phyloP scores from a whole-genome alignment of 2,113 vertebrate species.

The Urocolius indicus region DNA sequence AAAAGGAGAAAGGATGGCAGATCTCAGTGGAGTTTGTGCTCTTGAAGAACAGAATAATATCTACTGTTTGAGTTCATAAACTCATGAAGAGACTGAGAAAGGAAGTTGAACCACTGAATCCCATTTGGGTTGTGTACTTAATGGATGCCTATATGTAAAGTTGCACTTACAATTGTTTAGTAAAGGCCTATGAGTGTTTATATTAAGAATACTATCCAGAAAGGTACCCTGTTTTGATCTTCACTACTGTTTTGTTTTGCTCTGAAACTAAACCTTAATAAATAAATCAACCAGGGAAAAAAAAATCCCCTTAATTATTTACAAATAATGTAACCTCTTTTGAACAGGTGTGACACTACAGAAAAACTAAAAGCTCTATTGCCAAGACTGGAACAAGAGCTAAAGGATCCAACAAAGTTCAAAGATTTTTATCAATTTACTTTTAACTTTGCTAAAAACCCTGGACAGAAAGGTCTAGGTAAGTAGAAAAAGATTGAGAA shows the following conservation, averaged over 20 bases:
- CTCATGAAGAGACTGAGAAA: background rate
- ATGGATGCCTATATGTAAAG: background rate
- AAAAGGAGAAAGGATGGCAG: background rate
- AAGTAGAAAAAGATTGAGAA: slow-evolving; percentile 45
- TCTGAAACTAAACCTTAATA: background rate
- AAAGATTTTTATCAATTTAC: slow-evolving; percentile 98
- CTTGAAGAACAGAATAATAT: background rate
- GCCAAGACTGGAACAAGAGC: slow-evolving; percentile 92
- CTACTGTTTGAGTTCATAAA: background rate
- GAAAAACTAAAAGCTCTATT: slow-evolving; percentile 91
- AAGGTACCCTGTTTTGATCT: background rate
- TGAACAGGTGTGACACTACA: slow-evolving; percentile 89
- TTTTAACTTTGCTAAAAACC: slow-evolving; percentile 96
- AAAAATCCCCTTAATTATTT: background rate
- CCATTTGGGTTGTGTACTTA: background rate
- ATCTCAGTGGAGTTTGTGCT: background rate
- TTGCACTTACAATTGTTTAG: background rate
- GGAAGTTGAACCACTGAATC: background rate
- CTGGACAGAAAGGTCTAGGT: slow-evolving; percentile 96
- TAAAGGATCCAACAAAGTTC: slow-evolving; percentile 91
- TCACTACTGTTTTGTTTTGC: background rate
- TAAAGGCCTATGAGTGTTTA: background rate
- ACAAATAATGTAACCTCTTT: slow-evolving; percentile 23
- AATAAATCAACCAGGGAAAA: background rate
- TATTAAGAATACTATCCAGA: background rate